Evolutionary conservation across 2,797 vertebrate species (phyloP), one percentile per base, ranked within the genome.

Genomic region (Sphaeramia orbicularis): DNA sequence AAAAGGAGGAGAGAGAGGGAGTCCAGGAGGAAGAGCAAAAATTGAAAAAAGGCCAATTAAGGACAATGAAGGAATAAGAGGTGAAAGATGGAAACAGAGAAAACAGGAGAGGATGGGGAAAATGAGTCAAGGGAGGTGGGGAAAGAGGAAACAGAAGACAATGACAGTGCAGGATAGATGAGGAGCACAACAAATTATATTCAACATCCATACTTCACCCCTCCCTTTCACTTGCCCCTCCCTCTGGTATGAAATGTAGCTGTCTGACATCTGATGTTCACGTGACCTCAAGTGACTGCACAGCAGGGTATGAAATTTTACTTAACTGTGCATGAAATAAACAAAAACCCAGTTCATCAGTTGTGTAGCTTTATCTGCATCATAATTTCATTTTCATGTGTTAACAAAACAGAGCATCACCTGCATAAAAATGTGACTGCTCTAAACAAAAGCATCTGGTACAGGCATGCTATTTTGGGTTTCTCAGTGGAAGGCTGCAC

Each of bases 211-310:
- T 18, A 30, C 30, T 14, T n/a, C 27, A 19, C 18, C 48, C 51
- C 38, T 59, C 30, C 45, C 13, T 11, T 21, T 65, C 60, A 69
- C 65, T 44, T 74, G 30, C 32, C 55, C 54, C 21, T 74, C 35
- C 32, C 56, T 57, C 21, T 1, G 3, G 78, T 85, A 75, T 43
- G 60, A 83, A 87, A 86, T 67, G 40, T 69, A 64, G 49, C 42
- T 52, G 10, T 13, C 42, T 66, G 67, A 24, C 40, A 66, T 67
- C 18, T 63, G 59, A 60, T 15, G 54, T 60, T 83, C 71, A 88
- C 69, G 57, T 69, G 65, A 78, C 66, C 69, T 59, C 61, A 76
- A 65, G 72, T 61, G 60, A 54, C 60, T 64, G n/a, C 55, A 54
- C 8, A 19, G 59, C 18, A 18, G 36, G 4, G 40, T 12, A 10